Evolutionary conservation across 1,140 invertebrate species (phyloP).

Genomic region (Lordiphosa stackelbergi): DNA sequence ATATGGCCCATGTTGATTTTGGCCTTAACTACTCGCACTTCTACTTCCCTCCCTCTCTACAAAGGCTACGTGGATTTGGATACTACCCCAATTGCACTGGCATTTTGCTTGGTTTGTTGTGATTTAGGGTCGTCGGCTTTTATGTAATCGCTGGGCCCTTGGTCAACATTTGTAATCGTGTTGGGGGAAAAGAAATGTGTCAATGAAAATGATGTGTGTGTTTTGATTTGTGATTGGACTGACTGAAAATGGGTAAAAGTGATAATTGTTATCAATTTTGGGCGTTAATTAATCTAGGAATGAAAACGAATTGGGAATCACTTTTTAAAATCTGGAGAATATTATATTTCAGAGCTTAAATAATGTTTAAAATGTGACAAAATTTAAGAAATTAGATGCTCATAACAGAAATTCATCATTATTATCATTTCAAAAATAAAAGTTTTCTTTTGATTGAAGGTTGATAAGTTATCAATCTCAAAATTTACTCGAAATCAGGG

Average conservation of each 20-base stretch:
- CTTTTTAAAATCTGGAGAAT: too few species aligned
- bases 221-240: conserved; percentile 17
- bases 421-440: too few species aligned
- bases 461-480: too few species aligned
- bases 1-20: conserved; percentile 45
- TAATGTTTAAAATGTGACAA: too few species aligned
- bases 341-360: too few species aligned
- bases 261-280: background rate
- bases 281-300: background rate
- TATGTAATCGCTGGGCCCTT: conserved; percentile 50
- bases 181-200: conserved; percentile 45
- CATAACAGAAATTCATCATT: too few species aligned
- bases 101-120: conserved; percentile 32
- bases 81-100: conserved; percentile 2
- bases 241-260: background rate
- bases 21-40: conserved; percentile 45
- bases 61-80: conserved; percentile 47
- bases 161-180: conserved; percentile 37
- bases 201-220: conserved; percentile 48
- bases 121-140: conserved; percentile 69
- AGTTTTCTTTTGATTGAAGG: too few species aligned
- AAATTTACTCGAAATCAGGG: too few species aligned
- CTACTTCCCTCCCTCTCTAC: conserved; percentile 36
- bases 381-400: too few species aligned
- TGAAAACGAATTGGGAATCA: too few species aligned